Evolutionary conservation across 2,797 vertebrate species (phyloP).

Genomic region (Sphaeramia orbicularis): DNA sequence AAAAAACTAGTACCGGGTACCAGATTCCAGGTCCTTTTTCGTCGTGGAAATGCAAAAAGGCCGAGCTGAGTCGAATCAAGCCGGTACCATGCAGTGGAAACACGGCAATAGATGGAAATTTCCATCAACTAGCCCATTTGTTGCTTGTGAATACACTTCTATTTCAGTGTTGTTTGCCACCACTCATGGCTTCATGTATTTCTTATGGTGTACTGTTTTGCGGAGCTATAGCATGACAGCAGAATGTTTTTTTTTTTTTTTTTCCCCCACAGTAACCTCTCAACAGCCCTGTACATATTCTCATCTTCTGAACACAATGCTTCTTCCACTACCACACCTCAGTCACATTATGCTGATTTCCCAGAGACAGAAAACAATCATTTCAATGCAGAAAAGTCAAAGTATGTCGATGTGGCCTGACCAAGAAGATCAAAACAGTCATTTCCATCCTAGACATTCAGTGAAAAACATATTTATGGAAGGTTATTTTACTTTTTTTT

Average conservation of each 20-base stretch:
- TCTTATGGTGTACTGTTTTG: slow-evolving; percentile 3
- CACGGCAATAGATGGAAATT: too few species aligned
- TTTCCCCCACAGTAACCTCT: slow-evolving; percentile 8
- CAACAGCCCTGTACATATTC: not conserved
- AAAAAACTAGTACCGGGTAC: too few species aligned
- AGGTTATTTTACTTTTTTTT: not conserved
- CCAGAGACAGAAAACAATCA: slow-evolving; percentile 3
- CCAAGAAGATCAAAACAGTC: slow-evolving; percentile 6
- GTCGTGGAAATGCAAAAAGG: too few species aligned
- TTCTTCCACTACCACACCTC: not conserved
- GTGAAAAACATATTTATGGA: slow-evolving; percentile 25
- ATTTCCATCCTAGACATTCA: slow-evolving; percentile 16
- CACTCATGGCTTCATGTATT: too few species aligned
- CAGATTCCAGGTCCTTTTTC: too few species aligned
- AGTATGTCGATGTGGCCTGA: not conserved
- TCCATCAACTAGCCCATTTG: too few species aligned
- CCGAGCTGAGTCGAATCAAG: too few species aligned
- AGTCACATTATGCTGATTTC: slow-evolving; percentile 11
- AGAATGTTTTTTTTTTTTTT: not conserved
- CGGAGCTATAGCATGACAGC: not conserved
- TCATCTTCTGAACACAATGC: not conserved
- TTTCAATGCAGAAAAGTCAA: not conserved
- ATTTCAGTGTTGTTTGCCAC: not conserved
- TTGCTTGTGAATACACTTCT: too few species aligned
- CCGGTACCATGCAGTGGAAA: too few species aligned